Evolutionary conservation across 2,888 invertebrate genomes (phyloP), one percentile per base, ranked within the genome.

Genomic region (Ormyrus labotus): DNA sequence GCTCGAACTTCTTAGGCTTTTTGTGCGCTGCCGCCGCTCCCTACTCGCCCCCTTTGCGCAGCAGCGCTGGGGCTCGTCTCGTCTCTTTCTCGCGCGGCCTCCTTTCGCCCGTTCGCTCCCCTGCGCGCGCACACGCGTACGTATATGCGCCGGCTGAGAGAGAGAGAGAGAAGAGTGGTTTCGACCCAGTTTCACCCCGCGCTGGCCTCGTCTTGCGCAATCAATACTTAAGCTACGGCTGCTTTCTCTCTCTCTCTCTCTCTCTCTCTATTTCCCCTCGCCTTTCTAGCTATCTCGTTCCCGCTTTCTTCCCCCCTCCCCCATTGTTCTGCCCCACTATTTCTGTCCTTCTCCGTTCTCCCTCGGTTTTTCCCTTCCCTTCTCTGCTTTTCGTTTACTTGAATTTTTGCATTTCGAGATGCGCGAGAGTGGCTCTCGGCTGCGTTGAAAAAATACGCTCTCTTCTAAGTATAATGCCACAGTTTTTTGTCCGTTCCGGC

Each of bases 111-210:
- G 55, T 60, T 45, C 69, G 13, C 77, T 60, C 50, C 47, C 58
- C 48, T 65, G n/a, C 48, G 58, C 19, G 19, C 19, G 19, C 19
- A 19, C 19, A 19, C 19, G 19, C 19, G 0, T 19, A 19, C 19
- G 13, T 13, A 19, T 19, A 1, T 2, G 19, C 19, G 19, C 1
- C 19, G 13, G 58, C 5, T 45, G 79, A 77, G 64, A 72, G 60
- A 69, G 19, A 81, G 47, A 55, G 64, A 85, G 85, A 85, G 65
- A 65, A n/a, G 65, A 63, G 84, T 85, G 86, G 84, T 88, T 89
- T 87, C 89, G 89, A 89, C 89, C 89, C 85, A 90, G 87, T 90
- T 90, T 88, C 86, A 86, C 84, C 87, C 87, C 86, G 84, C 83
- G 84, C 85, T 87, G 85, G 87, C 85, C 86, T 85, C 86, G 83